Conservation (phyloP, 1,140 invertebrate species). For the Sesamia nonagrioides region DNA sequence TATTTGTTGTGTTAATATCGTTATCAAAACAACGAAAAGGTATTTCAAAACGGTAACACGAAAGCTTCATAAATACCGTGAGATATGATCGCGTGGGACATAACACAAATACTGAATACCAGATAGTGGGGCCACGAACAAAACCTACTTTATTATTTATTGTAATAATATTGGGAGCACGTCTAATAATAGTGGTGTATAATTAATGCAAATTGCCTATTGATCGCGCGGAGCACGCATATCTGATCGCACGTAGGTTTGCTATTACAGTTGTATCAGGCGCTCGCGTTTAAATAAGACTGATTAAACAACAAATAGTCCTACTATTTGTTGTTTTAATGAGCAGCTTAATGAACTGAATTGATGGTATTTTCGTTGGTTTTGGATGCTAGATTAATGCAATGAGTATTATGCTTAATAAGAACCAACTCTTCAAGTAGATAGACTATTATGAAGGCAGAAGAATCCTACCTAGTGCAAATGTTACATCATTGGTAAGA, state of each 20-base stretch:
- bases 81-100: slow-evolving; percentile 6
- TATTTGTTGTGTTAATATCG: not conserved
- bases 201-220: slow-evolving; percentile 48
- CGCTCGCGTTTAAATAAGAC: slow-evolving; percentile 8
- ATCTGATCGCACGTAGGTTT: slow-evolving; percentile 35
- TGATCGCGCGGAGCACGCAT: slow-evolving; percentile 41
- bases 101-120: slow-evolving; percentile 6
- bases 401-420: not conserved
- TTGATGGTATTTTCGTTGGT: not conserved
- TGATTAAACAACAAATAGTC: slow-evolving; percentile 4
- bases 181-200: slow-evolving; percentile 8
- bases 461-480: too few relatives aligned
- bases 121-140: slow-evolving; percentile 17
- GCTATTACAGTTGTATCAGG: slow-evolving; percentile 45
- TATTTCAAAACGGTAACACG: not conserved
- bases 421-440: too few relatives aligned
- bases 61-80: slow-evolving; percentile 11
- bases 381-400: not conserved
- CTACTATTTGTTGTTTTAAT: slow-evolving; percentile 30
- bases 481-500: too few relatives aligned
- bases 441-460: too few relatives aligned
- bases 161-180: slow-evolving; percentile 38
- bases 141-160: slow-evolving; percentile 43
- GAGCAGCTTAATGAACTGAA: not conserved
- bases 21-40: slow-evolving; percentile 15